phyloP scores from a whole-genome alignment of 2,888 invertebrate species.

The Campopleginae sp. region DNA sequence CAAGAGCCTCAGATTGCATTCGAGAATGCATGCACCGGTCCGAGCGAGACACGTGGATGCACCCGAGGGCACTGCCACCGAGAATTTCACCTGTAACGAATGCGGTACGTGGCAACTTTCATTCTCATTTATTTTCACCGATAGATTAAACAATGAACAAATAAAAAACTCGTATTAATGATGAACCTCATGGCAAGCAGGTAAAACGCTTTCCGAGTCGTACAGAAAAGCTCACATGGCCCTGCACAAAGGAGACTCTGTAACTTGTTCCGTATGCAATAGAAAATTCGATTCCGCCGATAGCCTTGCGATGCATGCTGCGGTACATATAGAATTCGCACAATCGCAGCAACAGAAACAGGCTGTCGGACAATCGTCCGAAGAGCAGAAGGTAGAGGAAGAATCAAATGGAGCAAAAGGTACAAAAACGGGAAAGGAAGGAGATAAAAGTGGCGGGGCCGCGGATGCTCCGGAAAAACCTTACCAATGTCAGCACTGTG shows the following conservation, averaged over 20 bases:
- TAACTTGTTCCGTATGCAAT: conserved; percentile 89
- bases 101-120: conserved; percentile 77
- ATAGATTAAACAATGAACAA: background rate
- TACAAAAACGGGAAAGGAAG: background rate
- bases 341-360: conserved; percentile 68
- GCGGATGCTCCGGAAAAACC: conserved; percentile 82
- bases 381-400: conserved; percentile 28
- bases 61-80: conserved; percentile 80
- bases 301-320: conserved; percentile 90
- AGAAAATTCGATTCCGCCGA: conserved; percentile 88
- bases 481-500: conserved; percentile 90
- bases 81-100: conserved; percentile 80
- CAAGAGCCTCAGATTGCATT: conserved; percentile 89
- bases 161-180: background rate
- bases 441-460: background rate
- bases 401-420: conserved; percentile 27
- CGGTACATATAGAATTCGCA: conserved; percentile 86
- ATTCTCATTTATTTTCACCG: conserved; percentile 68
- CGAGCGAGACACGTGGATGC: conserved; percentile 85
- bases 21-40: conserved; percentile 90
- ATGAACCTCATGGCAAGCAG: conserved; percentile 65
- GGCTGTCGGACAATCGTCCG: background rate
- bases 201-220: conserved; percentile 83
- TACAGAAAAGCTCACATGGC: conserved; percentile 88
- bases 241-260: conserved; percentile 87